These are phyloP conservation scores for Dugesia japonica DNA, from an alignment of 2,888 invertebrate species.

Conservation along the genomic window DNA sequence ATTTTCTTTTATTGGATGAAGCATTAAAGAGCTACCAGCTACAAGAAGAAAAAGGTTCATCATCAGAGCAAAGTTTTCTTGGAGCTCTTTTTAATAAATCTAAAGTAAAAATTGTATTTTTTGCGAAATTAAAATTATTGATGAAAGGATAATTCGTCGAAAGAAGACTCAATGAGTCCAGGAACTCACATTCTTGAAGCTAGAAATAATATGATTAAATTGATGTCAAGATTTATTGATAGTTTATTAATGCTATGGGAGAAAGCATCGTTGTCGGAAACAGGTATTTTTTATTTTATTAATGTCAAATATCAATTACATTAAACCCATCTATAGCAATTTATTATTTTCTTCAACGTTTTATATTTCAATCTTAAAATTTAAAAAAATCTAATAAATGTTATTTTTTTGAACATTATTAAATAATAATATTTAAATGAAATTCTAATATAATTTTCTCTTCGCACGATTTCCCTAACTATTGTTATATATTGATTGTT, in stretches of 20 bases:
- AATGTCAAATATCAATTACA: too few relatives aligned
- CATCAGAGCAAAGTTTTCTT: not conserved
- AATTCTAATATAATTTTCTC: too few relatives aligned
- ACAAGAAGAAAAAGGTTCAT: constrained; percentile 14
- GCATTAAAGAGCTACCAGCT: not conserved
- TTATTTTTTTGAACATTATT: too few relatives aligned
- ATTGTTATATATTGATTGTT: too few relatives aligned
- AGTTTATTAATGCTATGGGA: constrained; percentile 1
- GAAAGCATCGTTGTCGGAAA: not conserved
- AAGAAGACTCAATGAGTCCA: not conserved
- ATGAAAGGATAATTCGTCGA: not conserved
- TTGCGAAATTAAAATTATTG: not conserved
- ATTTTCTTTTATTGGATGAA: constrained; percentile 8
- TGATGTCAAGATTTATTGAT: not conserved
- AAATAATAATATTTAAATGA: too few relatives aligned
- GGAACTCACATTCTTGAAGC: not conserved
- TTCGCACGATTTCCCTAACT: too few relatives aligned
- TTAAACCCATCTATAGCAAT: too few relatives aligned
- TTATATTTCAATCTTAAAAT: too few relatives aligned
- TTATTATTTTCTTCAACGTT: too few relatives aligned
- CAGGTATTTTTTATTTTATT: too few relatives aligned
- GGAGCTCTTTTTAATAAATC: not conserved
- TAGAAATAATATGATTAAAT: constrained; percentile 1
- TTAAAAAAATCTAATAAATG: too few relatives aligned
- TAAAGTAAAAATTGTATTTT: not conserved